Base-by-base conservation (phyloP, 30 jellyfish, hydroid and myxozoan species). In the Morbakka virulenta region DNA sequence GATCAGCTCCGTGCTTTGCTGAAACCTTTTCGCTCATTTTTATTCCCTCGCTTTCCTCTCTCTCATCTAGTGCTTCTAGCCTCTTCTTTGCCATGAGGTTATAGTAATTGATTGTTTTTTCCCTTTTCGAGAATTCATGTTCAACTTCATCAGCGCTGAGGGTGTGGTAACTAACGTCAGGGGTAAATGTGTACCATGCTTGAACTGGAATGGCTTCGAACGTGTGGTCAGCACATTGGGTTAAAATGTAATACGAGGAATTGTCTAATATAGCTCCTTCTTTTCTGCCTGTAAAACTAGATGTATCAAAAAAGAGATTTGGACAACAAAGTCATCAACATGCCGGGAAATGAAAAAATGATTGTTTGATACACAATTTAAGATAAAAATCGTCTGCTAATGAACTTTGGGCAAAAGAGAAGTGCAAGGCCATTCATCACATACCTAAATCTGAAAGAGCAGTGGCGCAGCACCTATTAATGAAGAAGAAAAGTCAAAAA, bases 151-250 rank as follows among this genome's bases (percentile, higher is more conserved):
- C 98, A 4, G 90, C 52, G 9, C 94, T 84, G 78, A 91, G 47
- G 21, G 95, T 86, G 34, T 76, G 77, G 70, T 91, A 91, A 50
- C 75, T 74, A 64, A 91, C 84, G 50, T 77, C 90, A 20, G 98
- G 95, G 52, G 78, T 74, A 74, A 91, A 91, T n/a, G 61, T 91
- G 69, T 83, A 91, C 98, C 98, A 91, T 21, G 98, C 98, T 52
- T 91, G 96, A 14, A 91, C 77, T 23, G 98, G 98, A 3, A 91
- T 89, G 6, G 98, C 98, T 69, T 91, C 98, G 74, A 91, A 91
- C 34, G 79, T 96, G 20, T 96, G 95, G 57, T 84, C 98, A 0
- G 98, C 90, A 32, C 92, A 83, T 79, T 91, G 98, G 23, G 98
- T 91, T 26, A 91, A 72, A 47, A 91, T 74, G 95, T 84, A 91